Evolutionary conservation across 2,797 vertebrate genomes (phyloP).

Genomic region (Epinephelus coioides): DNA sequence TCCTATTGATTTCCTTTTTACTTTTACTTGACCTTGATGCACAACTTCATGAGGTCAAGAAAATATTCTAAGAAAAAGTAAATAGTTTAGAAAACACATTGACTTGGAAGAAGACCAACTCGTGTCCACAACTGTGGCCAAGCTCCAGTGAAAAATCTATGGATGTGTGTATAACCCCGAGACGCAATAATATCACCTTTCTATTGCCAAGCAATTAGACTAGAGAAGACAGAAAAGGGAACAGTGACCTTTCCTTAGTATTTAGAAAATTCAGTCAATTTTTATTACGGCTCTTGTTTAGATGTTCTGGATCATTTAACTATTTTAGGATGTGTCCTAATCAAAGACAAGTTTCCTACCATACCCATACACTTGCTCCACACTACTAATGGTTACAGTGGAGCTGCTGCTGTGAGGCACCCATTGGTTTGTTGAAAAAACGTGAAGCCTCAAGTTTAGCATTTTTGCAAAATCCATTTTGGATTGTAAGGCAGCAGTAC

Average conservation of each 20-base stretch:
- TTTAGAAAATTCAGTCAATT: background rate
- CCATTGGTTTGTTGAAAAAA: too few species aligned
- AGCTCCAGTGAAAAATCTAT: background rate
- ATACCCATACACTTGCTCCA: background rate
- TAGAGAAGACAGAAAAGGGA: background rate
- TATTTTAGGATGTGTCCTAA: background rate
- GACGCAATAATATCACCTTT: background rate
- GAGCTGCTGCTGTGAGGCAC: too few species aligned
- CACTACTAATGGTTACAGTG: background rate
- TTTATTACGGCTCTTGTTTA: background rate
- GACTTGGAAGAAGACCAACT: background rate
- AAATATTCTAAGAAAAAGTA: background rate
- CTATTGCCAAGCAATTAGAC: background rate
- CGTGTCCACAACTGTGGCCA: background rate
- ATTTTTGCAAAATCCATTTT: too few species aligned
- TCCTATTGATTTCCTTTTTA: conserved; percentile 2
- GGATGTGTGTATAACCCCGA: background rate
- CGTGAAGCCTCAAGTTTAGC: too few species aligned
- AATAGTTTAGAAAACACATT: background rate
- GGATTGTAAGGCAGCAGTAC: too few species aligned
- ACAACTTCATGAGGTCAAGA: background rate
- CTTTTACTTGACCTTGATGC: background rate
- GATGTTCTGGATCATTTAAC: background rate
- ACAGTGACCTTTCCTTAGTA: background rate
- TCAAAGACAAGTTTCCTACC: background rate